Evolutionary conservation across 2,113 vertebrate species (phyloP).

Genomic region (Vanacampus margaritifer): DNA sequence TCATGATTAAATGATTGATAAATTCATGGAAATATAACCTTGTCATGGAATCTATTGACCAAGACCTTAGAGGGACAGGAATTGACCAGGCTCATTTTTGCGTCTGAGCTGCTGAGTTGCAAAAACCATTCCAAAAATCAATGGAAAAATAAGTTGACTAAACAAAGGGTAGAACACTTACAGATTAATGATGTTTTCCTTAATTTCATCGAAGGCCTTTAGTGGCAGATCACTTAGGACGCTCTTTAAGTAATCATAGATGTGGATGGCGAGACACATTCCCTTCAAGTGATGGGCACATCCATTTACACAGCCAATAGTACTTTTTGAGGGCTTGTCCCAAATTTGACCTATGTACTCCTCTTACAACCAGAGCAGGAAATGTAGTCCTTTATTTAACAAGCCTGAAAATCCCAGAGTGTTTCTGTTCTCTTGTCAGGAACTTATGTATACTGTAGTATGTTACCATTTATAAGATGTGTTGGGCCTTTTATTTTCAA

Average conservation of each 20-base stretch:
- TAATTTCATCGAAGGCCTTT: constrained; percentile 30
- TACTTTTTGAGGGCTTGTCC: neutral
- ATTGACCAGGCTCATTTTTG: constrained; percentile 51
- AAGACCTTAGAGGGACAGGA: constrained; percentile 24
- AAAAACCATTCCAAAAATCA: constrained; percentile 17
- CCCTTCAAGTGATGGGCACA: neutral
- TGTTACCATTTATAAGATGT: too few relatives aligned
- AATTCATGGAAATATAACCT: constrained; percentile 53
- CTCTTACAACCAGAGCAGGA: too few relatives aligned
- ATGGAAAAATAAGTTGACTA: neutral
- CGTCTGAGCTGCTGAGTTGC: constrained; percentile 47
- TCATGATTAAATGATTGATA: constrained; percentile 69
- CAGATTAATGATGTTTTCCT: constrained; percentile 45
- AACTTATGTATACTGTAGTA: too few relatives aligned
- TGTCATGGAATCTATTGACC: constrained; percentile 55
- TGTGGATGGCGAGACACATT: neutral
- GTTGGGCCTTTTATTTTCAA: too few relatives aligned
- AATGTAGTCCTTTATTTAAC: too few relatives aligned
- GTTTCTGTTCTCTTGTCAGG: too few relatives aligned
- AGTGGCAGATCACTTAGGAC: constrained; percentile 29
- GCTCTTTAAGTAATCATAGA: constrained; percentile 39
- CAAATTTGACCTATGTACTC: neutral
- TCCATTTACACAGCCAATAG: neutral
- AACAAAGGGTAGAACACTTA: constrained; percentile 10
- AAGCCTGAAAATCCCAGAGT: too few relatives aligned